A percentile compares a stretch with the other conserved stretches of the same genome.
Conservation (phyloP, 2,888 invertebrate species). For the Lymantria dispar region DNA sequence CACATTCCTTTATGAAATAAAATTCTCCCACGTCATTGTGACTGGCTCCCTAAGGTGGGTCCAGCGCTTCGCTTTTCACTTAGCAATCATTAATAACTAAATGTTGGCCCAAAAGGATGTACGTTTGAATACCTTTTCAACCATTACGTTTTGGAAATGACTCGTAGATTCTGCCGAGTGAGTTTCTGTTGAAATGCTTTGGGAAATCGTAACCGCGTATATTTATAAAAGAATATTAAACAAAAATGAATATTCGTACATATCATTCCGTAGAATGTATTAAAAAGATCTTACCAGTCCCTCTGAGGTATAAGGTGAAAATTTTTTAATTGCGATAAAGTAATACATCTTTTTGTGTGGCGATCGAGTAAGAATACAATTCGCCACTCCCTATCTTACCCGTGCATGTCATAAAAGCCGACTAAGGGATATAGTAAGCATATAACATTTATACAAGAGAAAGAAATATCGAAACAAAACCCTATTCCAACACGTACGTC, state of each 20-base stretch:
- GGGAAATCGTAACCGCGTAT: constrained; percentile 1
- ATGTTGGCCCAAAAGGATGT: constrained; percentile 15
- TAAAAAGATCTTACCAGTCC: too few relatives aligned
- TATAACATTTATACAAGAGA: too few relatives aligned
- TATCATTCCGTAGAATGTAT: not conserved
- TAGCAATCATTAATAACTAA: constrained; percentile 33
- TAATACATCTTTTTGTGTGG: too few relatives aligned
- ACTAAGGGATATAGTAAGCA: too few relatives aligned
- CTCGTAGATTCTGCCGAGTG: constrained; percentile 6
- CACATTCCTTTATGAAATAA: not conserved
- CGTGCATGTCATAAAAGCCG: too few relatives aligned
- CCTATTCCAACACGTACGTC: too few relatives aligned
- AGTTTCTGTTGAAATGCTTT: constrained; percentile 4
- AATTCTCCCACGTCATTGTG: constrained; percentile 7
- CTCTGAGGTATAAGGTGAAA: not conserved
- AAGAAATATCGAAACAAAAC: too few relatives aligned
- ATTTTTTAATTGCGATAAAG: not conserved
- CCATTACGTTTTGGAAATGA: constrained; percentile 13
- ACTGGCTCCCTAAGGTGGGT: not conserved
- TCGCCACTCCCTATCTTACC: too few relatives aligned
- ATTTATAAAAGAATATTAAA: not conserved
- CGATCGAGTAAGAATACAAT: too few relatives aligned
- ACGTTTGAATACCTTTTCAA: constrained; percentile 9
- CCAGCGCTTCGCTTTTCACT: constrained; percentile 25
- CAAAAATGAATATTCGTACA: not conserved